Conservation (phyloP, 2,888 invertebrate species). For the Phytoseiulus persimilis region DNA sequence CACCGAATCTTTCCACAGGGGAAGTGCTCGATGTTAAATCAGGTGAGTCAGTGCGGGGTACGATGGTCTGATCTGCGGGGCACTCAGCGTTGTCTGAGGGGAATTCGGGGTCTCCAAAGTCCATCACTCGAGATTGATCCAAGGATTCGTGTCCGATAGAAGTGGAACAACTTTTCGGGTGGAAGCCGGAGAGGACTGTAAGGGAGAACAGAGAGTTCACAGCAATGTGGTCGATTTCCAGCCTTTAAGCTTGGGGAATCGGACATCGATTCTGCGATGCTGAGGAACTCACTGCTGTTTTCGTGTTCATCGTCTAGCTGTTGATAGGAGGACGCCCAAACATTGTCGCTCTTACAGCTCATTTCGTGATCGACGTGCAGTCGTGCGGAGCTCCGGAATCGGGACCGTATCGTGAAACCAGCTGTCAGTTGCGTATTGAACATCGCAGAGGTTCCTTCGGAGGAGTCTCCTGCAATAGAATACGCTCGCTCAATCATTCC, state of each 20-base stretch:
- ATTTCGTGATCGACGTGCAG: not conserved
- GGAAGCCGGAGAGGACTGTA: not conserved
- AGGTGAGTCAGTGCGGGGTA: not conserved
- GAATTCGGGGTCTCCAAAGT: not conserved
- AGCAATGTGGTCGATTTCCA: not conserved
- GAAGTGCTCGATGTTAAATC: not conserved
- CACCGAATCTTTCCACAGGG: too few relatives aligned
- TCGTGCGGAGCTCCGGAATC: not conserved
- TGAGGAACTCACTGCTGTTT: not conserved
- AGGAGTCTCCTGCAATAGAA: not conserved
- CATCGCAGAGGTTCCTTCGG: not conserved
- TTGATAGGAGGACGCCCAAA: not conserved
- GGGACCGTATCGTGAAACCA: not conserved
- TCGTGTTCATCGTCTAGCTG: not conserved
- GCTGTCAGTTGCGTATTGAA: not conserved
- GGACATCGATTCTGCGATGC: too few relatives aligned
- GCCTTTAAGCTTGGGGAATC: too few relatives aligned
- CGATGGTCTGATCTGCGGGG: not conserved
- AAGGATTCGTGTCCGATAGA: not conserved
- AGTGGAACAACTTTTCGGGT: constrained; percentile 12
- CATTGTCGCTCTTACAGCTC: too few relatives aligned
- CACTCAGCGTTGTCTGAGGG: not conserved
- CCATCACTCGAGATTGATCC: not conserved
- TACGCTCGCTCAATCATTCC: too few relatives aligned
- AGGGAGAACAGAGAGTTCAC: not conserved